These are phyloP conservation scores for Stenotaenia linearis DNA, from an alignment of 2,888 invertebrate genomes.

Conservation along the genomic window DNA sequence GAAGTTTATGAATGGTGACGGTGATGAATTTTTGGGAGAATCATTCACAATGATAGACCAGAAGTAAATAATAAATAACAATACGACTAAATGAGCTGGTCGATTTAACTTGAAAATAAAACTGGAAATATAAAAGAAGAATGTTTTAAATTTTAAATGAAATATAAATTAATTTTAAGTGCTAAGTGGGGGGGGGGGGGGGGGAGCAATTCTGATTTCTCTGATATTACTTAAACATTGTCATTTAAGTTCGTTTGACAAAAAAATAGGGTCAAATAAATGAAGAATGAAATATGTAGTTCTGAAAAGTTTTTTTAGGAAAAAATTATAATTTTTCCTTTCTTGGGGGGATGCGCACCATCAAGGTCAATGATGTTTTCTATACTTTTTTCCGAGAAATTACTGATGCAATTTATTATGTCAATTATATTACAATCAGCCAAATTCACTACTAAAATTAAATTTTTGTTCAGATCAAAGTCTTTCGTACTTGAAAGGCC, in stretches of 20 bases:
- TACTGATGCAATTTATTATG: neutral
- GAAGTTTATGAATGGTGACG: constrained; percentile 45
- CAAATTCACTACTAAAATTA: neutral
- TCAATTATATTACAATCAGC: neutral
- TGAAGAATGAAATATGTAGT: no score
- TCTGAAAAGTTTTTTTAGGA: no score
- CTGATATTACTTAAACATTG: no score
- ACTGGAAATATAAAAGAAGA: constrained; percentile 54
- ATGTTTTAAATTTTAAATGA: neutral
- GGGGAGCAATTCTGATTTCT: no score
- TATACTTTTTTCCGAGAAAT: neutral
- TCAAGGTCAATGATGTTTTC: neutral
- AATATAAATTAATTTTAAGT: no score
- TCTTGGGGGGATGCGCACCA: neutral
- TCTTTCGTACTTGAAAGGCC: neutral
- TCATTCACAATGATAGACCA: constrained; percentile 38
- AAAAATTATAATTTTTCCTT: neutral
- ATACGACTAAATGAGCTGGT: constrained; percentile 70
- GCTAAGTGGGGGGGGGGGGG: no score
- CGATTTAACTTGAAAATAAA: constrained; percentile 66
- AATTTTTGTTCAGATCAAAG: neutral
- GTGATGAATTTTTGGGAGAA: constrained; percentile 26
- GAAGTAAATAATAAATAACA: constrained; percentile 53
- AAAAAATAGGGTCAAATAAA: no score
- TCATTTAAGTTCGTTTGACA: neutral